Conservation (phyloP, 2,113 vertebrate genomes). For the Petromus typicus region DNA sequence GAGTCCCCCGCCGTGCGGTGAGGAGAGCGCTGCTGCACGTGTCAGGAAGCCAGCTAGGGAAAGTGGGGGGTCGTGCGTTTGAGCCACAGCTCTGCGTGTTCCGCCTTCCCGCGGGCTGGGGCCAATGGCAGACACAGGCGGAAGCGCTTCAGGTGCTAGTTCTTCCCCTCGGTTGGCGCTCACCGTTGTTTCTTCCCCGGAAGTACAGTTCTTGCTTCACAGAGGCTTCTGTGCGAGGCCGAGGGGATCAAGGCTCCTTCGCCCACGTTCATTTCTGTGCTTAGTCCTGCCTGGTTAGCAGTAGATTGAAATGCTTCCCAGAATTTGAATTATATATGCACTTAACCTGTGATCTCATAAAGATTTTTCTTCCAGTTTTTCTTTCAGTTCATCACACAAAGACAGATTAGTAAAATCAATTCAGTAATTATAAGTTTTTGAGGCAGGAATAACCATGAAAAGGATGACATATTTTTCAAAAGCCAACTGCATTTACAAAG, state of each 20-base stretch:
- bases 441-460: conserved; percentile 16
- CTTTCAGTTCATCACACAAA: not conserved
- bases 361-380: conserved; percentile 24
- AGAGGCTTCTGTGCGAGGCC: not conserved
- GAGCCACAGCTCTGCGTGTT: not conserved
- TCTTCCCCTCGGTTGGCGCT: conserved; percentile 5
- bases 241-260: conserved; percentile 10
- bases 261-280: not conserved
- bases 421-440: conserved; percentile 8
- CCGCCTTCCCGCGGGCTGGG: not conserved
- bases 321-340: conserved; percentile 8
- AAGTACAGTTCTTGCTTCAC: not conserved
- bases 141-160: not conserved
- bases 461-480: conserved; percentile 38
- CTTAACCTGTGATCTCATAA: not conserved
- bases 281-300: not conserved
- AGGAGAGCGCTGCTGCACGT: not conserved
- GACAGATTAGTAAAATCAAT: conserved; percentile 55
- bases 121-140: not conserved
- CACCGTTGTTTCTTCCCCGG: not conserved
- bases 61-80: not conserved
- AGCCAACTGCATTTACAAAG: not conserved
- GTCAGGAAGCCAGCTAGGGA: not conserved
- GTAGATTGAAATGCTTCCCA: not conserved
- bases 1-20: not conserved